A percentile compares a stretch with the other conserved stretches of the same genome.
phyloP scores from a whole-genome alignment of 2,113 vertebrate genomes.

The Microtus pennsylvanicus region DNA sequence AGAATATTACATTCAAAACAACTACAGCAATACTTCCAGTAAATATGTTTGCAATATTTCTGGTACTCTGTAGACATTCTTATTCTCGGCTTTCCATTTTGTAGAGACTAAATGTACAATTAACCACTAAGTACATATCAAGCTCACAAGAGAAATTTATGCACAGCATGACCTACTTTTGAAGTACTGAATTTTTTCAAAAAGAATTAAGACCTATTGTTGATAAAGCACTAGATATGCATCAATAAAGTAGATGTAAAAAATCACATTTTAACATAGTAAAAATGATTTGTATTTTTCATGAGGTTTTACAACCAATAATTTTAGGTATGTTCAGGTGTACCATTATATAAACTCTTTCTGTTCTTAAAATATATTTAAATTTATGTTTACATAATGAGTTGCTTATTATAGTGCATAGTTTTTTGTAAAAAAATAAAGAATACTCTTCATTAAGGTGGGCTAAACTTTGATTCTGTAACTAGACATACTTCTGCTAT shows the following conservation, averaged over 20 bases:
- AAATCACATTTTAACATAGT: conserved; percentile 60
- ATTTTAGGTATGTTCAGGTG: conserved; percentile 46
- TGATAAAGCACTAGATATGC: conserved; percentile 72
- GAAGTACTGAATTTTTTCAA: conserved; percentile 59
- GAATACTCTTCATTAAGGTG: conserved; percentile 20
- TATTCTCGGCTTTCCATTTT: conserved; percentile 56
- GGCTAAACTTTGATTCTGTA: conserved; percentile 9
- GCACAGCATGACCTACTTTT: conserved; percentile 81
- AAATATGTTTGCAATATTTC: conserved; percentile 42
- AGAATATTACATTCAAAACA: conserved; percentile 66
- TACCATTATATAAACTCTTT: conserved; percentile 21
- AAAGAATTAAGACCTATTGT: conserved; percentile 72
- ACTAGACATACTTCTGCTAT: not conserved
- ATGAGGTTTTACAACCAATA: conserved; percentile 44
- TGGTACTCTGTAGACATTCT: conserved; percentile 19
- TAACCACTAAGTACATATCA: conserved; percentile 67
- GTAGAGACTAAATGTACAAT: conserved; percentile 60
- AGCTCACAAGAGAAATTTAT: conserved; percentile 63
- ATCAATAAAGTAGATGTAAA: conserved; percentile 71
- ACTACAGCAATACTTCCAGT: not conserved
- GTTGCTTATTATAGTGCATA: not conserved
- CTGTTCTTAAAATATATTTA: conserved; percentile 46
- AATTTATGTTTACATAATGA: conserved; percentile 16
- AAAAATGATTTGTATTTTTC: conserved; percentile 62
- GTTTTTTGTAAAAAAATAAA: conserved; percentile 40